Percentiles rank a stretch among this genome's conserved stretches.
Conservation (phyloP, 1,140 invertebrate species). For the Metaphire vulgaris region DNA sequence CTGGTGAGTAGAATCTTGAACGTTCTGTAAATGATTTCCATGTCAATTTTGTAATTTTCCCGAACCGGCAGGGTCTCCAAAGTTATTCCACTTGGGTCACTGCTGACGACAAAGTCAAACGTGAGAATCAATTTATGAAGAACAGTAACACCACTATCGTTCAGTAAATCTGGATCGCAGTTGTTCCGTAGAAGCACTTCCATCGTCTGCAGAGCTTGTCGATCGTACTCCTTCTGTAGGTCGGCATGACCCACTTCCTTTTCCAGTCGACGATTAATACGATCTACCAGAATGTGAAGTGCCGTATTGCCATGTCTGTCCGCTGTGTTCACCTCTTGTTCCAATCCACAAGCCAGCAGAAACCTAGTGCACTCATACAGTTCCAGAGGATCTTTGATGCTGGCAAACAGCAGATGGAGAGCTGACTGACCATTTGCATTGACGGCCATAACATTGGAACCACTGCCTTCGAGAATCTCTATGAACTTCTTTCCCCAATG, state of each 20-base stretch:
- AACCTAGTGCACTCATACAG: conserved; percentile 46
- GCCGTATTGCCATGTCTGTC: conserved; percentile 42
- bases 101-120: conserved; percentile 25
- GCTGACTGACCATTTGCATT: conserved; percentile 41
- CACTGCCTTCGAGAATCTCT: conserved; percentile 39
- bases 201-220: conserved; percentile 40
- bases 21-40: conserved; percentile 33
- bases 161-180: conserved; percentile 39
- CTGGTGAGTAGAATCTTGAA: conserved; percentile 37
- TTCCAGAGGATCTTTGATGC: conserved; percentile 41
- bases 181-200: conserved; percentile 42
- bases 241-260: conserved; percentile 16
- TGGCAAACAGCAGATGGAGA: conserved; percentile 44
- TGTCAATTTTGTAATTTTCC: conserved; percentile 40
- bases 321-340: conserved; percentile 41
- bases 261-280: conserved; percentile 37
- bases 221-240: conserved; percentile 41
- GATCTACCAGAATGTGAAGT: conserved; percentile 42
- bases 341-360: conserved; percentile 44
- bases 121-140: conserved; percentile 40
- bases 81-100: conserved; percentile 10
- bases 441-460: conserved; percentile 38
- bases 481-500: conserved; percentile 43
- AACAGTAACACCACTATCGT: conserved; percentile 37
- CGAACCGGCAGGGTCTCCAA: conserved; percentile 36